A percentile compares a stretch with the other conserved stretches of the same genome.
Evolutionary conservation across 2,888 invertebrate genomes (phyloP).

Genomic region (Liodrosophila aerea): DNA sequence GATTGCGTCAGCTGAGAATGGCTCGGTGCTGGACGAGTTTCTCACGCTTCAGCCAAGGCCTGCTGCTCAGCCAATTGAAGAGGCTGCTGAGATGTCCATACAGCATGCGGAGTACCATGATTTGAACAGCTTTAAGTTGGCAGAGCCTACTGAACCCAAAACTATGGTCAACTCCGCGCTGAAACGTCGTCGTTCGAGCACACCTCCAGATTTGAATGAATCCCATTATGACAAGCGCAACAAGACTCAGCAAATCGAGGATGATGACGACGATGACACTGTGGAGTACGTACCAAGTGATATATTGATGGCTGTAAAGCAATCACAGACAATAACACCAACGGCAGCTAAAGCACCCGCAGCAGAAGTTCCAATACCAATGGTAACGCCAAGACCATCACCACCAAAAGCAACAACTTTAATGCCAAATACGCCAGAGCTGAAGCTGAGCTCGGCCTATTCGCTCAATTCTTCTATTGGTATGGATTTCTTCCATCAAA

Average conservation of each 20-base stretch:
- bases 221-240: conserved; percentile 20
- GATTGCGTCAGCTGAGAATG: conserved; percentile 36
- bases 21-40: conserved; percentile 52
- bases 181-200: conserved; percentile 55
- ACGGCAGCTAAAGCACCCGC: neutral
- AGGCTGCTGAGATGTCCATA: conserved; percentile 2
- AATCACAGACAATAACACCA: too few relatives aligned
- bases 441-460: conserved; percentile 40
- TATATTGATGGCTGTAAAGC: conserved; percentile 8
- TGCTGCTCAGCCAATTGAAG: conserved; percentile 16
- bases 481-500: conserved; percentile 23
- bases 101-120: conserved; percentile 6
- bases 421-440: neutral
- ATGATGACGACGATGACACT: conserved; percentile 45
- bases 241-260: conserved; percentile 9
- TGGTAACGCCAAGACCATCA: neutral
- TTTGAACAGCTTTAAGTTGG: conserved; percentile 14
- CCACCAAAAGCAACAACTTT: neutral
- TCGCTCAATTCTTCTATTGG: conserved; percentile 16
- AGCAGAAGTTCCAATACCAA: neutral
- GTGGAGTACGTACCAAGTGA: conserved; percentile 39
- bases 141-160: neutral
- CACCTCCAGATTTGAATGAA: conserved; percentile 31
- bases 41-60: conserved; percentile 37
- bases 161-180: conserved; percentile 13